These are phyloP conservation scores for Drosophila gunungcola DNA, from an alignment of 1,140 invertebrate species.

Conservation along the genomic window DNA sequence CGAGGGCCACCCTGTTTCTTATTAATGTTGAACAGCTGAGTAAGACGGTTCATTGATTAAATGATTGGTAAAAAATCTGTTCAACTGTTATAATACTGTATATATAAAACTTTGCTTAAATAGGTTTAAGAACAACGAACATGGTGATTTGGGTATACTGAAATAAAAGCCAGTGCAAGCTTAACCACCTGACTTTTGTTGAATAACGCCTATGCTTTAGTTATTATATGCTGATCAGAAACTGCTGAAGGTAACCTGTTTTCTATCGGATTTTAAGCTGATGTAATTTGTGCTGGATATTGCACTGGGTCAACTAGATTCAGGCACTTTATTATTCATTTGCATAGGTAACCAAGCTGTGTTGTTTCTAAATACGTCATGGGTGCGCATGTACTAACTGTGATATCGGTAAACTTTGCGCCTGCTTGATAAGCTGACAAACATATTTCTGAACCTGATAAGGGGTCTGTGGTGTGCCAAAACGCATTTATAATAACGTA, in stretches of 20 bases:
- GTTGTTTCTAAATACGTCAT: constrained; percentile 33
- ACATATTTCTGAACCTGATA: constrained; percentile 64
- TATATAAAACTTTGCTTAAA: too few species aligned
- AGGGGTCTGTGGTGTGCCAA: constrained; percentile 47
- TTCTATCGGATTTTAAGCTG: constrained; percentile 45
- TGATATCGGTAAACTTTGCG: constrained; percentile 48
- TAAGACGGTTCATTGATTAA: too few species aligned
- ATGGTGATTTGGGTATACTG: constrained; percentile 15
- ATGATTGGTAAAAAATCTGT: too few species aligned
- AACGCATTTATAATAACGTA: constrained; percentile 40
- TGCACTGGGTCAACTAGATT: constrained; percentile 75
- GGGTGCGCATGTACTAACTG: constrained; percentile 52
- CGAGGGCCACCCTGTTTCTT: too few species aligned
- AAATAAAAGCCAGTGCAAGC: constrained; percentile 8
- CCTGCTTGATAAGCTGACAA: constrained; percentile 66
- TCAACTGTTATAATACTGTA: too few species aligned
- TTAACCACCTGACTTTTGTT: constrained; percentile 24
- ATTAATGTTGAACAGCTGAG: too few species aligned
- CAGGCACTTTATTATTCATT: constrained; percentile 14
- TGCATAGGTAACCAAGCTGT: constrained; percentile 23
- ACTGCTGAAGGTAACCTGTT: constrained; percentile 60
- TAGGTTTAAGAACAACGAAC: neutral
- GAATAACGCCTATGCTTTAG: constrained; percentile 22
- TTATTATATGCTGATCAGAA: constrained; percentile 17
- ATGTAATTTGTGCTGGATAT: constrained; percentile 68